Percentiles rank a stretch among this genome's conserved stretches.
phyloP scores from a whole-genome alignment of 2,113 vertebrate genomes.

The Tragelaphus buxtoni region DNA sequence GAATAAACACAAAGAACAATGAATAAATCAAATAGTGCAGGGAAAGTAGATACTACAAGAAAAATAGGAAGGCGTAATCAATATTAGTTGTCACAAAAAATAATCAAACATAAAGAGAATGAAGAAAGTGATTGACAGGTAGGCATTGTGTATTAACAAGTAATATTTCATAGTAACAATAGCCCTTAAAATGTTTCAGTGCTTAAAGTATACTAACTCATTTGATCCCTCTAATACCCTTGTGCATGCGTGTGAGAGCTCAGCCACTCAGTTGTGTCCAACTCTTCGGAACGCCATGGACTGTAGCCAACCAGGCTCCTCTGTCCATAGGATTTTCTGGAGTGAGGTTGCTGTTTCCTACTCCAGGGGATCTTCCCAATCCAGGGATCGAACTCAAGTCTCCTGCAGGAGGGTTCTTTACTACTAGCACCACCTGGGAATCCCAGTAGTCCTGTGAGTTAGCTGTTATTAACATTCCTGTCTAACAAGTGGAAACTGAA shows the following conservation, averaged over 20 bases:
- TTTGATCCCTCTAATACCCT: not conserved
- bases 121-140: not conserved
- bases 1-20: not conserved
- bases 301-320: not conserved
- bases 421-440: not conserved
- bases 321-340: not conserved
- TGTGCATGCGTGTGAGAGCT: not conserved
- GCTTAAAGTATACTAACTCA: not conserved
- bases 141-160: not conserved
- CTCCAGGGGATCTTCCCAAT: not conserved
- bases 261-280: not conserved
- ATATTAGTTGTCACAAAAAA: not conserved
- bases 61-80: not conserved
- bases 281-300: not conserved
- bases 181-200: not conserved
- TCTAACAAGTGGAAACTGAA: not conserved
- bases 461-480: not conserved
- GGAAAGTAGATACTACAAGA: not conserved
- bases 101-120: not conserved
- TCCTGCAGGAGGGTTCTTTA: not conserved
- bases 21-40: not conserved
- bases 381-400: not conserved
- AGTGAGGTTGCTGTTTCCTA: not conserved
- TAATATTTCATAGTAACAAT: not conserved
- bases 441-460: not conserved